Evolutionary conservation across 1,140 invertebrate genomes (phyloP), one percentile per base, ranked within the genome.

Genomic region (Campoletis sonorensis): DNA sequence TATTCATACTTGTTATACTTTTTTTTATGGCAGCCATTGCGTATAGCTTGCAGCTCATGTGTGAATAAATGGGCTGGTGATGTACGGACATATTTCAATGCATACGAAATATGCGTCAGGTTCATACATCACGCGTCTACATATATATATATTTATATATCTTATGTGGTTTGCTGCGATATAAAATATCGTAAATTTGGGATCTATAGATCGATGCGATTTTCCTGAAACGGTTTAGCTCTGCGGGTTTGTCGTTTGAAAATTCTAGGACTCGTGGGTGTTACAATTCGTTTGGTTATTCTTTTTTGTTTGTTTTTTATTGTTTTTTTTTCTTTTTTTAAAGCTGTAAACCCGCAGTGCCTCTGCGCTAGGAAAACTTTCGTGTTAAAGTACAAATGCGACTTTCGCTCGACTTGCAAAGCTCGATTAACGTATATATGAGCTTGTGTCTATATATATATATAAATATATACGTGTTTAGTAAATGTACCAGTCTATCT

Each of bases 51-150:
- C n/a, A 30, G 27, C 54, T 61, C 54, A 61, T 54, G 51, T 64
- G 75, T 27, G 75, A 77, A 77, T 77, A 77, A 77, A 77, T 77
- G 75, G 75, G 16, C 33, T 49, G 18, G 76, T 67, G 58, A 58
- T 64, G n/a, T 33, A 67, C 26, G 18, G 75, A 58, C 54, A 77
- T 77, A 77, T 77, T 77, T 77, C 75, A 64, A 77, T 77, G 75
- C 75, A 77, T 77, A 77, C 75, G 75, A 77, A 77, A 77, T 77
- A 77, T 64, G 75, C 51, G 61, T 27, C 21, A 23, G 21, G 23
- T 21, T 64, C n/a, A 67, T 67, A 27, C 10, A 23, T 37, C 21
- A 54, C 18, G 16, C 51, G n/a, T 54, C 18, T 67, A 23, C 15
- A 77, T 61, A n/a, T 61, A 37, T 33, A 40, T 77, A 77, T 23